Evolutionary conservation across 2,113 vertebrate species (phyloP), one percentile per base, ranked within the genome.

Genomic region (Rhabdornis inornatus): DNA sequence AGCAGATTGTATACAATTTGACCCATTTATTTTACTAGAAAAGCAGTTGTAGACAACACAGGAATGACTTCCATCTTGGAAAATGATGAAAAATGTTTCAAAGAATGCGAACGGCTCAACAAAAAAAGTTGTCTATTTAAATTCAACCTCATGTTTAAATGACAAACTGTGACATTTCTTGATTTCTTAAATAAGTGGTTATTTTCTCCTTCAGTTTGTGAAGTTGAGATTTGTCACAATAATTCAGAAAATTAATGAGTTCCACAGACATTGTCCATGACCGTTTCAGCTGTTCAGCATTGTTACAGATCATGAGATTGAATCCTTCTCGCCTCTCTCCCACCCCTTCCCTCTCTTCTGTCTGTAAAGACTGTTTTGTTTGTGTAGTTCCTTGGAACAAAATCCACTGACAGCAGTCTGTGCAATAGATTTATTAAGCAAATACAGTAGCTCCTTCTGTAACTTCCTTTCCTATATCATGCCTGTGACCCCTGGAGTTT

Each of bases 381-480:
- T 96, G 88, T 87, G 50, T 78, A 83, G 76, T 87, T 97, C 97
- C 86, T 95, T 95, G 87, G 81, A 96, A 91, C 71, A 90, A 72
- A 95, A 87, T 88, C 75, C 61, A 60, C 65, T 94, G 91, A 94
- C 79, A 87, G 55, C 87, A 88, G 31, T 78, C 66, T 95, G 83
- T 66, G 74, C 85, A 37, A 40, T 78, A 91, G 87, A 93, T 92
- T 87, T 94, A 93, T 94, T 87, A 76, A 70, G 68, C 84, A 94
- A 94, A 91, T 92, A 84, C 74, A 93, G 86, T 90, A 84, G 91
- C 86, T 96, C 78, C 92, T 94, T 94, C 89, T 97, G 82, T 88
- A 66, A 68, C 72, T 93, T 94, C 76, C 44, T 90, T 87, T 94
- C 81, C 50, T 84, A 78, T 91, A 92, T 52, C 8, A 17, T 90